Evolutionary conservation across 1,140 invertebrate species (phyloP).

Genomic region (Brachionus angularis): DNA sequence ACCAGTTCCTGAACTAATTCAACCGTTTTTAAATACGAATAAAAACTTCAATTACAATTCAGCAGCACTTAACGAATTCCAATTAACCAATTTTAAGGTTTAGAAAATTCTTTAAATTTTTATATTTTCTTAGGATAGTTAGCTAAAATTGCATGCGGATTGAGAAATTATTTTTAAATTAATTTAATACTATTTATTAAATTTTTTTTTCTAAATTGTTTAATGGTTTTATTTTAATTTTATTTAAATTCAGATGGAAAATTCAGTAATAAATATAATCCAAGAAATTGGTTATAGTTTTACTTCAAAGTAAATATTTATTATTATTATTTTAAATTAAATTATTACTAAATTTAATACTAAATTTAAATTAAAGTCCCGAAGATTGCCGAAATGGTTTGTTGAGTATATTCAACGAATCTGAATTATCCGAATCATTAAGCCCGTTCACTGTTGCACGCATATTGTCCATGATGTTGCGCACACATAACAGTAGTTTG

Average conservation of each 20-base stretch:
- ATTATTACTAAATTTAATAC: neutral
- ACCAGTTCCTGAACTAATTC: neutral
- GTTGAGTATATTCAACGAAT: constrained; percentile 62
- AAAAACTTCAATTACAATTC: constrained; percentile 17
- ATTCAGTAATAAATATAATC: constrained; percentile 67
- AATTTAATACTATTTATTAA: no score
- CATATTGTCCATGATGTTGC: constrained; percentile 78
- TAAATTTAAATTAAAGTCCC: constrained; percentile 57
- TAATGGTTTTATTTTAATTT: neutral
- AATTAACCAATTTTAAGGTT: constrained; percentile 13
- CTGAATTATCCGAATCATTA: constrained; percentile 64
- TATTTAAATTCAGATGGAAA: constrained; percentile 56
- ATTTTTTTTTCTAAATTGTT: no score
- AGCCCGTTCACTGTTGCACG: constrained; percentile 74
- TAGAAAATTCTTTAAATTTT: constrained; percentile 5
- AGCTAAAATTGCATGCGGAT: neutral
- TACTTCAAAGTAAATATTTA: constrained; percentile 64
- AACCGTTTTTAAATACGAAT: constrained; percentile 5
- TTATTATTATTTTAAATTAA: constrained; percentile 13
- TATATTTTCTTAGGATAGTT: neutral
- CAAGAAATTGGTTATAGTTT: constrained; percentile 83
- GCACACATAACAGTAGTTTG: constrained; percentile 68
- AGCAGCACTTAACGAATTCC: neutral
- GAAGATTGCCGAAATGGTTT: constrained; percentile 83
- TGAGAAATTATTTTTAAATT: constrained; percentile 7